Evolutionary conservation across 2,797 vertebrate species (phyloP).

Genomic region (Sciaenops ocellatus): DNA sequence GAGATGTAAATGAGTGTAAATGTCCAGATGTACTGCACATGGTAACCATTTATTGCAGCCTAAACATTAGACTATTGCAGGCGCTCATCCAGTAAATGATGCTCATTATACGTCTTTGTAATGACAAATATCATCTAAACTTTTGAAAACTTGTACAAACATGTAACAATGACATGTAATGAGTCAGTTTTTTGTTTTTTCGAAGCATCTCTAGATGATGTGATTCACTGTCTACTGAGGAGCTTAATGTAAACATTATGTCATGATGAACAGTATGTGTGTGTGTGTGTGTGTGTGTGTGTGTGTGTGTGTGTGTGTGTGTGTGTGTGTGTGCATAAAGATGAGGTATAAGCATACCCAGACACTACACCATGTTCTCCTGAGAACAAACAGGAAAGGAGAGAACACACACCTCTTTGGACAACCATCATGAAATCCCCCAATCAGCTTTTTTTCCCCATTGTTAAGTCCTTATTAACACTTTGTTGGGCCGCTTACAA

Average conservation of each 20-base stretch:
- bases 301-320: neutral
- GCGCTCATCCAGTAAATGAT: neutral
- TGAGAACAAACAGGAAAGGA: slow-evolving; percentile 10
- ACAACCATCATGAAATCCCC: slow-evolving; percentile 40
- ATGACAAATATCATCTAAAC: neutral
- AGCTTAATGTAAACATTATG: slow-evolving; percentile 51
- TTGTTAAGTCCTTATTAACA: slow-evolving; percentile 13
- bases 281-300: too few relatives aligned
- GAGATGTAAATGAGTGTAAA: neutral
- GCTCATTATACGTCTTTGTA: neutral
- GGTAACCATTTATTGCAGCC: neutral
- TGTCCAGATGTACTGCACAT: neutral
- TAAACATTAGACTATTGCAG: neutral
- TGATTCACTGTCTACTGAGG: slow-evolving; percentile 18
- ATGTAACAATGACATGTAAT: neutral
- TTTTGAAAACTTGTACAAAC: neutral
- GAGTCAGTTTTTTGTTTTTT: slow-evolving; percentile 12
- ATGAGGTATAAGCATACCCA: slow-evolving; percentile 11
- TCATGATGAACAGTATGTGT: slow-evolving; percentile 34
- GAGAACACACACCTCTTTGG: slow-evolving; percentile 5
- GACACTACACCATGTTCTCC: slow-evolving; percentile 23
- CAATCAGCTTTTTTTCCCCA: slow-evolving; percentile 4
- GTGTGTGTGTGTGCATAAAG: slow-evolving; percentile 12
- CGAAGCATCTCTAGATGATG: slow-evolving; percentile 40
- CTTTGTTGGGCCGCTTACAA: slow-evolving; percentile 1